Evolutionary conservation across 1,140 invertebrate genomes (phyloP).

Genomic region (Cydia amplana): DNA sequence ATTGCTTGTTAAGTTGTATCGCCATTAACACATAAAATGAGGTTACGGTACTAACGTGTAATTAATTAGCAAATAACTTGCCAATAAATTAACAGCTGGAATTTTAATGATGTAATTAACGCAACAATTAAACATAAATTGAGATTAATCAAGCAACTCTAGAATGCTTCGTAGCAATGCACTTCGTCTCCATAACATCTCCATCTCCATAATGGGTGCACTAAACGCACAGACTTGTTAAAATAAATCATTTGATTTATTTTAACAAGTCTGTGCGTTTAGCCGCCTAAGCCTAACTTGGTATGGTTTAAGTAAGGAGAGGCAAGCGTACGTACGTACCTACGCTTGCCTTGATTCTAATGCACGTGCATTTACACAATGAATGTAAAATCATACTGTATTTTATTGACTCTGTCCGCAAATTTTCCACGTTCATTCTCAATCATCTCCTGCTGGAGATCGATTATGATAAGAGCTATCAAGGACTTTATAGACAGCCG

Average conservation of each 20-base stretch:
- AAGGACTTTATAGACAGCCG: no score
- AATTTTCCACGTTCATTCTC: neutral
- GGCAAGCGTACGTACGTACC: neutral
- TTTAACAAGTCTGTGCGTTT: no score
- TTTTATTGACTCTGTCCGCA: neutral
- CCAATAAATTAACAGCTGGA: neutral
- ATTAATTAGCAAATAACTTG: neutral
- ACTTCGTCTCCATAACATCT: neutral
- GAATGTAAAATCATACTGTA: neutral
- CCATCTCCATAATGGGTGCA: neutral
- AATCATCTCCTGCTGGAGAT: no score
- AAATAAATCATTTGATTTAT: conserved; percentile 19
- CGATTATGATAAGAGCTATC: no score
- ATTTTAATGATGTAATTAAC: neutral
- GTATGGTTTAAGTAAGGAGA: neutral
- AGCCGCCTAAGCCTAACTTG: neutral
- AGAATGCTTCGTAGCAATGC: neutral
- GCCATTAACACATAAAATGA: neutral
- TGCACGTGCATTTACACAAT: neutral
- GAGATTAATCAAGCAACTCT: neutral
- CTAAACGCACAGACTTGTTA: conserved; percentile 9
- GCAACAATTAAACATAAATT: neutral
- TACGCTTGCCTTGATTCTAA: neutral
- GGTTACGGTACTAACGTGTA: neutral
- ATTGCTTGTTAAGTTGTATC: neutral